phyloP scores from a whole-genome alignment of 2,888 invertebrate species.

The Torymus auratus region DNA sequence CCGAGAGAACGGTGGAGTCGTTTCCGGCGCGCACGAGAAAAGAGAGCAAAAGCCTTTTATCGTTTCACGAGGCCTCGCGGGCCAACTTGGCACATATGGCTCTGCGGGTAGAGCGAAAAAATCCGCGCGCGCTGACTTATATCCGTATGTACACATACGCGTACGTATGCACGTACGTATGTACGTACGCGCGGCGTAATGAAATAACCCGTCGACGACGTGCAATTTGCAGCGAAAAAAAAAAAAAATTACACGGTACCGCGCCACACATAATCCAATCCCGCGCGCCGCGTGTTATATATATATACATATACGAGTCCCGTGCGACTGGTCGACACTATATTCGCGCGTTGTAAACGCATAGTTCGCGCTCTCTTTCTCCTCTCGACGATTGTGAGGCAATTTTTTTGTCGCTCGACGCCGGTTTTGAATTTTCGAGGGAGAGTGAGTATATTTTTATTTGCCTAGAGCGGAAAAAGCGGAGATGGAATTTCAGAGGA shows the following conservation, averaged over 20 bases:
- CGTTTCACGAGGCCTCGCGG: constrained; percentile 2
- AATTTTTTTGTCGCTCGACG: too few species aligned
- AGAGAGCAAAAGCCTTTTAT: constrained; percentile 35
- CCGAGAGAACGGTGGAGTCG: background rate
- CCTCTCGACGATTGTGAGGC: too few species aligned
- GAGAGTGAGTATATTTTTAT: too few species aligned
- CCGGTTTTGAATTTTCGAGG: too few species aligned
- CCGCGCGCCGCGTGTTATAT: too few species aligned
- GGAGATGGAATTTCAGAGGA: too few species aligned
- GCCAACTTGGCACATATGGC: background rate
- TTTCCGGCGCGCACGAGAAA: background rate
- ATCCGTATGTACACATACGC: background rate
- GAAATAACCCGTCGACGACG: constrained; percentile 4
- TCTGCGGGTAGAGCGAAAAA: constrained; percentile 20
- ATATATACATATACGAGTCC: too few species aligned
- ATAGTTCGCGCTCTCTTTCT: too few species aligned
- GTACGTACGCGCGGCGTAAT: background rate
- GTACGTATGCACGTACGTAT: too few species aligned
- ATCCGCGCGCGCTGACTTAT: background rate
- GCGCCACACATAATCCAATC: constrained; percentile 8
- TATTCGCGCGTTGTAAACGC: too few species aligned
- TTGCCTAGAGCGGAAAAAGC: too few species aligned
- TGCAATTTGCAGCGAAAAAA: constrained; percentile 23
- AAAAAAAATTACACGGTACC: constrained; percentile 27
- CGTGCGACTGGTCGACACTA: too few species aligned